Evolutionary conservation across 2,113 vertebrate species (phyloP).

Genomic region (Microcebus murinus): DNA sequence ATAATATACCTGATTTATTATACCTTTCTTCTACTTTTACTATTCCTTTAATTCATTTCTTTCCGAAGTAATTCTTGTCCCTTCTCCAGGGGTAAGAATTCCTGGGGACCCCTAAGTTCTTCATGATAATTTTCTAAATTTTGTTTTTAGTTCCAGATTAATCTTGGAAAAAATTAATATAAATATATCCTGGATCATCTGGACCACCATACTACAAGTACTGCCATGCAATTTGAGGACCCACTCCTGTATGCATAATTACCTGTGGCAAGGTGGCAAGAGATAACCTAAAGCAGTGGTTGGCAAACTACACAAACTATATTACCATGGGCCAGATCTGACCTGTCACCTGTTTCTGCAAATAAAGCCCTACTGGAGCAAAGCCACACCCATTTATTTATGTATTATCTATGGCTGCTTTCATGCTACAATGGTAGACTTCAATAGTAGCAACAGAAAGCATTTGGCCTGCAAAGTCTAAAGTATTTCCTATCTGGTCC

Average conservation of each 20-base stretch:
- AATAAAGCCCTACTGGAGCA: neutral
- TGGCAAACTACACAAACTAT: neutral
- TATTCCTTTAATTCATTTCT: neutral
- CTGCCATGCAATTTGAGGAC: neutral
- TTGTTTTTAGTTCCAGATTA: neutral
- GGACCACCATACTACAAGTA: neutral
- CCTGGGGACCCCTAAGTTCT: neutral
- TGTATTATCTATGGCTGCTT: neutral
- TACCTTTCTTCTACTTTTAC: neutral
- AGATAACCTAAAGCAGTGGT: neutral
- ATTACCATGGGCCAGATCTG: neutral
- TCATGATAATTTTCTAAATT: slow-evolving; percentile 1
- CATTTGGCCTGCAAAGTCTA: neutral
- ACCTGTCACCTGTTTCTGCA: neutral
- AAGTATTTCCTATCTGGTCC: neutral
- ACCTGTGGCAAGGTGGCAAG: neutral
- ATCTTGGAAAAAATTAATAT: neutral
- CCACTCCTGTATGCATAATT: neutral
- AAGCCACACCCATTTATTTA: neutral
- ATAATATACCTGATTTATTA: neutral
- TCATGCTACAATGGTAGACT: neutral
- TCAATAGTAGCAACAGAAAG: neutral
- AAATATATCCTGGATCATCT: neutral
- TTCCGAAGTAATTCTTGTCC: neutral
- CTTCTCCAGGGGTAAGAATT: neutral